Evolutionary conservation across 2,113 vertebrate genomes (phyloP), one percentile per base, ranked within the genome.

Genomic region (Cisticola juncidis): DNA sequence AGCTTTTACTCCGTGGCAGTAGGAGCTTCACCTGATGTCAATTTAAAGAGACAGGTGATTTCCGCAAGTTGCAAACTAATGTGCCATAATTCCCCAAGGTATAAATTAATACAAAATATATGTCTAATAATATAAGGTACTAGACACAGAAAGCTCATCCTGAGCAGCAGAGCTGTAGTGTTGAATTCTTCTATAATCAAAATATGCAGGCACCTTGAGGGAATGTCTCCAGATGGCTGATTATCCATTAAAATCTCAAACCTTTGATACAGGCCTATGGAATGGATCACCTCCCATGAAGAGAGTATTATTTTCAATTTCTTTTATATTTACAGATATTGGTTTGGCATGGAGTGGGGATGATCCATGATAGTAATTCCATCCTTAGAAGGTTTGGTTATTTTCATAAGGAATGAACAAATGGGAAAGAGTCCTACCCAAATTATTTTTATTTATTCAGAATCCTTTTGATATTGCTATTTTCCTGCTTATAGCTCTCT

Each of bases 41-140:
- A 92, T 95, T 93, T 95, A 96, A 96, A 96, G 64, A 95, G 94
- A 97, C 95, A 93, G 88, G 60, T 95, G 94, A 96, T 94, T 92
- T 88, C 92, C 88, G 81, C 85, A 83, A 88, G 90, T 80, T 93
- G 92, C 82, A 92, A 96, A 92, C 77, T 96, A 96, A 95, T 92
- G 92, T 94, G 90, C 65, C 6, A 4, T 94, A 92, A 96, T 93
- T 92, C 96, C 96, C 95, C 31, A 74, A 92, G 96, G 96, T 97
- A 96, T 96, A 96, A 97, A 97, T 96, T 97, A 97, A 96, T 96
- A 96, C 72, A 93, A 97, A 96, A 96, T 93, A 91, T 95, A 90
- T 88, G 94, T 96, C 94, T 96, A 90, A 92, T 96, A 95, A 81
- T 77, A 90, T 96, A 78, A 92, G 44, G n/a, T 86, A 92, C 35